Evolutionary conservation across 2,113 vertebrate species (phyloP), one percentile per base, ranked within the genome.

Genomic region (Gymnogyps californianus): DNA sequence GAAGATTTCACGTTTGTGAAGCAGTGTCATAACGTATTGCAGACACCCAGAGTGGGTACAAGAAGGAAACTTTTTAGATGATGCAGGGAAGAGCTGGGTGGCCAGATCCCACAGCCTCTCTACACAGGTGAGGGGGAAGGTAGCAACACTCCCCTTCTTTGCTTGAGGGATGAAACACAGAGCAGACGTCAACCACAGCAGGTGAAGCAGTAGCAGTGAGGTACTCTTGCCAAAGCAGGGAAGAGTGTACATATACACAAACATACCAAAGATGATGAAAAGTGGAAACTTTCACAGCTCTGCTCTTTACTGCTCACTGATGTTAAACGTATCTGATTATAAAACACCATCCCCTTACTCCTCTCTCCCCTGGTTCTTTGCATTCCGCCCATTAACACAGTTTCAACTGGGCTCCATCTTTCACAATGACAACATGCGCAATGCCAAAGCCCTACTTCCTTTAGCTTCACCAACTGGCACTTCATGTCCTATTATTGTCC

Each of bases 121-220:
- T 38, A 17, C 16, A 52, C 13, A 14, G 0, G 0, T 3, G 7
- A 65, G 26, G 44, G 67, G 31, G 28, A 76, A 16, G 20, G 25
- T 1, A 57, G 52, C 38, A 91, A 44, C 2, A 8, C 8, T 87
- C 7, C 8, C 21, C 2, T 6, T 72, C 46, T 31, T 58, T 19
- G 29, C n/a, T 31, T 36, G 22, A 70, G 10, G 54, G 38, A 29
- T n/a, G 71, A 80, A 87, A 58, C 61, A n/a, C 47, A 44, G 61
- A 92, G 52, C n/a, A 83, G 59, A 54, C 22, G 32, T n/a, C 42
- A 51, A 18, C 26, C 67, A n/a, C 49, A 69, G 57, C 22, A 90
- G 32, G 36, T n/a, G 19, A 51, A 72, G 62, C 10, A 59, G 52
- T 7, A 55, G 16, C 34, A 90, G 26, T 9, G 19, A 78, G 44